Conservation (phyloP, 2,113 vertebrate species). For the Burhinus bistriatus region DNA sequence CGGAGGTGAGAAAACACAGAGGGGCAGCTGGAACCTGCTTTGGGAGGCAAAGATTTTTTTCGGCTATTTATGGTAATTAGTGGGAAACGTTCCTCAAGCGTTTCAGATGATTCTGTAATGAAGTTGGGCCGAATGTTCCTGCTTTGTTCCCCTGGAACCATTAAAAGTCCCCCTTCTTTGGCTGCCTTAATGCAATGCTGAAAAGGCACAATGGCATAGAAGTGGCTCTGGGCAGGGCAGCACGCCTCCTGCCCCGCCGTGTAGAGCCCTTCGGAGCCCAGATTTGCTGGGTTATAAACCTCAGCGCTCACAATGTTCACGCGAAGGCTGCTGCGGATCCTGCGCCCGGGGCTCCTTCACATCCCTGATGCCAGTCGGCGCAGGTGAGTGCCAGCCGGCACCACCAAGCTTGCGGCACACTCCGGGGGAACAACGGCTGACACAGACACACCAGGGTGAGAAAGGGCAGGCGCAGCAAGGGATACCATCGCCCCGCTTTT, state of each 20-base stretch:
- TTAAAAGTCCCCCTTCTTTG: constrained; percentile 57
- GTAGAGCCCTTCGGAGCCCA: constrained; percentile 39
- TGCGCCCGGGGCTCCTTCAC: rapidly evolving
- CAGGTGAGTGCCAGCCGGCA: not conserved
- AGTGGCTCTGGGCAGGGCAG: constrained; percentile 43
- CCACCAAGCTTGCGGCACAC: rapidly evolving
- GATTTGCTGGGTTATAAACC: constrained; percentile 36
- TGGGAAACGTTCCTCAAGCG: constrained; percentile 65
- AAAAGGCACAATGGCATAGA: constrained; percentile 63
- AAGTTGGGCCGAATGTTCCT: constrained; percentile 42
- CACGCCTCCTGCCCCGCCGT: constrained; percentile 24
- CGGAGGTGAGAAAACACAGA: constrained; percentile 35
- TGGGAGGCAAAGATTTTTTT: constrained; percentile 67
- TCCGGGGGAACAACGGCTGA: rapidly evolving
- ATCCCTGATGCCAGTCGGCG: rapidly evolving
- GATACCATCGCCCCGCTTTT: rapidly evolving
- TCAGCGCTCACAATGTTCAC: not conserved
- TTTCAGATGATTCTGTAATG: constrained; percentile 60
- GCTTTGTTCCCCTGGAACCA: constrained; percentile 61
- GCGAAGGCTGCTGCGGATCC: not conserved
- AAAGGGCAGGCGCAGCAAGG: not conserved
- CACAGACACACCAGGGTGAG: not conserved
- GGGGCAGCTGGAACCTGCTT: constrained; percentile 56
- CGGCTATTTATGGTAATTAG: constrained; percentile 75
- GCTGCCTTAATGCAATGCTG: constrained; percentile 6